These are phyloP conservation scores for Deilephila elpenor DNA, from an alignment of 2,888 invertebrate species.

Conservation along the genomic window DNA sequence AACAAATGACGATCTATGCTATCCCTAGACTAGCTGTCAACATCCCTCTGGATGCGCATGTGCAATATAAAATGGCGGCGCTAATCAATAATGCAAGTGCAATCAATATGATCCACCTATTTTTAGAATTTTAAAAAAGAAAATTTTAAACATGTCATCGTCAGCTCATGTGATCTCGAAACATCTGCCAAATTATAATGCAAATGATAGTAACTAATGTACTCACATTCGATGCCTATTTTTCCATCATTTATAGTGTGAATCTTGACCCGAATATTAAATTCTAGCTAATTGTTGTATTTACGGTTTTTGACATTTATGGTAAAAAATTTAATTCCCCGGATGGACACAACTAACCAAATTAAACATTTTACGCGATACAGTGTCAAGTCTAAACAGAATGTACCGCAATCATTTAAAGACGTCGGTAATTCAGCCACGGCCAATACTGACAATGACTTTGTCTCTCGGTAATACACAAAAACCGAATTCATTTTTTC, in stretches of 20 bases:
- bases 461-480: neutral
- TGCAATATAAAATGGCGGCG: neutral
- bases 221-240: no score
- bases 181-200: no score
- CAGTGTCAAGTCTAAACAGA: neutral
- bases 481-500: neutral
- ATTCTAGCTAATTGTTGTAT: neutral
- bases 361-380: neutral
- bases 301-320: neutral
- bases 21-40: neutral
- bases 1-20: neutral
- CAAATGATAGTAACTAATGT: no score
- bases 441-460: slow-evolving; percentile 4
- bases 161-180: no score
- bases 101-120: no score
- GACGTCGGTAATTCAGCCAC: neutral
- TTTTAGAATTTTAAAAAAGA: no score
- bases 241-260: no score
- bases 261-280: no score
- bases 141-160: no score
- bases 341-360: neutral
- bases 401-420: neutral
- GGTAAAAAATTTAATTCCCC: neutral
- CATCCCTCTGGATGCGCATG: neutral
- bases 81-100: neutral